Evolutionary conservation across 1,140 invertebrate genomes (phyloP), one percentile per base, ranked within the genome.

Genomic region (Orussus abietinus): DNA sequence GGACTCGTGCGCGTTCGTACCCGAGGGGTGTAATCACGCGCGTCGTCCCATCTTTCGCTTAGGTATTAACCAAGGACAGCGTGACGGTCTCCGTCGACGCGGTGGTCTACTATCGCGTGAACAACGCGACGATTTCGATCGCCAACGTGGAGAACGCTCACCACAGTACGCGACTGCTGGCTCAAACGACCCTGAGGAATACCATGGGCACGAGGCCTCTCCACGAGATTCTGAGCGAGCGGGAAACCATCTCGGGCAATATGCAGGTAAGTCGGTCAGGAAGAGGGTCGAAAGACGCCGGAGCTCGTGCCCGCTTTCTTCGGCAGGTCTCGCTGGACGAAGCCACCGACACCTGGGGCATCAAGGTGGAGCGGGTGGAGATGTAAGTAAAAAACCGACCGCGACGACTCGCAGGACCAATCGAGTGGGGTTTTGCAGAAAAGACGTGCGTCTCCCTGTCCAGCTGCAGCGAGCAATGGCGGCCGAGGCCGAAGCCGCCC

Each of bases 121-220:
- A 88, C 59, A 96, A 97, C 72, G 93, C 95, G 7, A 96, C 92
- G 0, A 88, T 96, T 40, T 96, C 92, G 25, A 92, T 98, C 49
- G 92, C 92, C 19, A 97, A 97, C 68, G 93, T 98, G 21, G 93
- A 96, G 69, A 96, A 98, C 69, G 92, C 92, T 19, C 91, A 94
- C 68, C 90, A 95, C 67, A 90, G 86, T 31, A 95, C 92, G 13
- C 78, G 90, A 56, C 77, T 95, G 13, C 73, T 95, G 51, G 91
- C 92, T 38, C 90, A 90, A 63, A 93, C 91, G 2, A 93, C 89
- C 12, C 79, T 96, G n/a, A 77, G 93, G 35, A 97, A 95, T 66
- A 92, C 92, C 26, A 89, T 98, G 80, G 95, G 95, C 38, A 97
- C 92, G 21, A 81, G 92, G 57, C 92, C 92, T 47, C 79, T 98